phyloP scores from a whole-genome alignment of 2,888 invertebrate species.

The Habrosyne pyritoides region DNA sequence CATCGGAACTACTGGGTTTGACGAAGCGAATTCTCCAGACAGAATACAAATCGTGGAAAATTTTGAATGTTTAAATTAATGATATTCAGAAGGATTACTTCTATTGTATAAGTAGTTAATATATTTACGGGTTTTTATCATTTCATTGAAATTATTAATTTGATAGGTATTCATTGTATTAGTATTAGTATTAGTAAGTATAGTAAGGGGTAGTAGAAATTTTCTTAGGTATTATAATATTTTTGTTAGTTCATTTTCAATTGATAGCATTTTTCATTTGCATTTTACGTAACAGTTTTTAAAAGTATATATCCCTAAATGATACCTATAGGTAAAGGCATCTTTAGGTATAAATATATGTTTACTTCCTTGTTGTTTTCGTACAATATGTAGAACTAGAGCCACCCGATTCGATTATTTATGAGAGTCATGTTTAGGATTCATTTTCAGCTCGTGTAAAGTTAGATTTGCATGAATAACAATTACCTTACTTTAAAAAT shows the following conservation, averaged over 20 bases:
- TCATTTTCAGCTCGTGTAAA: slow-evolving; percentile 79
- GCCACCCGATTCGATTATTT: slow-evolving; percentile 63
- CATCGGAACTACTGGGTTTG: slow-evolving; percentile 73
- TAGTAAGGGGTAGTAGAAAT: too few relatives aligned
- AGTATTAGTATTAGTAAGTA: too few relatives aligned
- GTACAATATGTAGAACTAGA: slow-evolving; percentile 42
- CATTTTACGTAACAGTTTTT: too few relatives aligned
- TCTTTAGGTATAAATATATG: slow-evolving; percentile 24
- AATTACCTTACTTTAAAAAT: slow-evolving; percentile 75
- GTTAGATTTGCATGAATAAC: slow-evolving; percentile 76
- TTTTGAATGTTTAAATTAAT: slow-evolving; percentile 66
- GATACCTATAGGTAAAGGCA: slow-evolving; percentile 17
- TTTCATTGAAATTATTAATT: neutral
- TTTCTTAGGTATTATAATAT: too few relatives aligned
- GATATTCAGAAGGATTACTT: slow-evolving; percentile 47
- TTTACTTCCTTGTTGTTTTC: slow-evolving; percentile 46
- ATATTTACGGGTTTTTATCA: neutral
- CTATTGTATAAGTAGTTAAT: slow-evolving; percentile 15
- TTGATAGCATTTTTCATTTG: too few relatives aligned
- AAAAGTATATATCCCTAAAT: too few relatives aligned
- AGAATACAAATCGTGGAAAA: slow-evolving; percentile 80
- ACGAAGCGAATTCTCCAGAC: slow-evolving; percentile 73
- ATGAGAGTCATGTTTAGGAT: slow-evolving; percentile 73
- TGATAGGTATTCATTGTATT: too few relatives aligned
- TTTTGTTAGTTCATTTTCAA: too few relatives aligned